Base-by-base conservation (phyloP, 2,888 invertebrate genomes). In the Brachynemurus nebulosus region DNA sequence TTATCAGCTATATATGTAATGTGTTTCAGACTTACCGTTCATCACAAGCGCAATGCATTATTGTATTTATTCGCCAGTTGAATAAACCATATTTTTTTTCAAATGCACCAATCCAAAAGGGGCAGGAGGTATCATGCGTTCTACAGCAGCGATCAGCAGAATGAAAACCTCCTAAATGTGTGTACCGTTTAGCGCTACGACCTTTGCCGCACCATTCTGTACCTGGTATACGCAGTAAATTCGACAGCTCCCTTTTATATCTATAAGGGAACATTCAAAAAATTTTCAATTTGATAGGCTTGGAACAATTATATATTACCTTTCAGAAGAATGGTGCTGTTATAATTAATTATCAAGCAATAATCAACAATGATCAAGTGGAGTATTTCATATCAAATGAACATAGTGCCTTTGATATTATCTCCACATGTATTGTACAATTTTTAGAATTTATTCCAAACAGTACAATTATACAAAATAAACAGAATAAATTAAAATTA, bases 171-270 rank as follows among this genome's bases (percentile, higher is more conserved):
- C 91, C 92, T 36, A 92, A 72, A 54, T 88, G 80, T 44, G 82
- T 82, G 62, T 85, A 86, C 51, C 80, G 77, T 34, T 77, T 72
- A 4, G 91, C 90, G 1, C 79, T 76, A 58, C 80, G 81, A 2
- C 92, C 92, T 54, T 83, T 82, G 18, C 93, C 93, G 64, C 93
- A 93, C 92, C 92, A 93, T 60, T 86, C 84, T 1, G 92, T 92
- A 39, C 91, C 91, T 1, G 91, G 91, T 38, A 88, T 79, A 50
- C 86, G 77, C 45, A 90, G 71, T 53, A 85, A 65, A 59, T 85
- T 83, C 60, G 68, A 62, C 50, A 72, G 58, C 48, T 66, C 68
- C 21, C 74, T 64, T 52, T 66, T 70, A 45, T 60, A 59, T 58
- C 69, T 68, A 55, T 64, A 66, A 1, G 66, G n/a, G 9, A 6